Evolutionary conservation across 1,140 invertebrate genomes (phyloP), one percentile per base, ranked within the genome.

Genomic region (Galleria mellonella): DNA sequence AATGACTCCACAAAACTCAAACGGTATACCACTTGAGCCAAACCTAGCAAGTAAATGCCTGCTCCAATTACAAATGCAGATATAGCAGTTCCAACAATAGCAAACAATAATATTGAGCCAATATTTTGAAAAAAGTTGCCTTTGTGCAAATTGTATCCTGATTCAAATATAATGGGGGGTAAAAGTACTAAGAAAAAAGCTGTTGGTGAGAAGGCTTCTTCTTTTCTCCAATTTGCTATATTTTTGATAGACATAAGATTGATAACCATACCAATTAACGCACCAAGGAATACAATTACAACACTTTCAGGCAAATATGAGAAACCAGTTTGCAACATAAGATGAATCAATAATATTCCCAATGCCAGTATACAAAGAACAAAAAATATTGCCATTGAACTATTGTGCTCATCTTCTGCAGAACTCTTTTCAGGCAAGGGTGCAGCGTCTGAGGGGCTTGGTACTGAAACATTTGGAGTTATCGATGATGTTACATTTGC

Each of bases 71-170:
- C 91, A 66, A 97, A 91, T 9, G 98, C 97, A 11, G 97, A 98
- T 58, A 99, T 98, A 0, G 95, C 92, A 11, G 98, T 99, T 0
- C 98, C 98, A 67, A 98, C 90, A 58, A 99, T 97, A 1, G 98
- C 97, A 91, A 99, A 99, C 0, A 99, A 92, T 50, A 99, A 77
- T 55, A 95, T 95, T 4, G 94, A 97, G 14, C 96, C 97, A 75
- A 99, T 97, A 72, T 98, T 99, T 87, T 98, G 97, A 78, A 99
- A 99, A 72, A 99, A 99, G 72, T 99, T 99, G 40, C 97, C 97
- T 84, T 99, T 99, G 68, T 99, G 97, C 36, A 99, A 89, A 90
- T 99, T 99, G 73, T 99, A 99, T 3, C 98, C 98, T 3, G 97
- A 98, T 87, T 99, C 98, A 89, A 99, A 99, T 58, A 99, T 99